Evolutionary conservation across 2,113 vertebrate genomes (phyloP), one percentile per base, ranked within the genome.

Genomic region (Aleadryas rufinucha): DNA sequence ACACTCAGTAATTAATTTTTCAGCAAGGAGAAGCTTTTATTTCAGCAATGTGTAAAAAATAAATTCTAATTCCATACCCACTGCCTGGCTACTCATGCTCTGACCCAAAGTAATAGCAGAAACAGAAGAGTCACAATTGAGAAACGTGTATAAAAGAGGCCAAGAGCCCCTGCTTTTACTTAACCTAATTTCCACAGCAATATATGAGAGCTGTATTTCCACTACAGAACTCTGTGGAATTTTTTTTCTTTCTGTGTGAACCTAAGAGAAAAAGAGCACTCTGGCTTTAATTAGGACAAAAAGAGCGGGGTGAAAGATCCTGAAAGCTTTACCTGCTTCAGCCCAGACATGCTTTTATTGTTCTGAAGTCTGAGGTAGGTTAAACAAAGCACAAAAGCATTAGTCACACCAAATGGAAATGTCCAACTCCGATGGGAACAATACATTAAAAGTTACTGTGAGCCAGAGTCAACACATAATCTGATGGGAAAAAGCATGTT

Each of bases 1-100:
- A 97, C 86, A 94, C 42, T 90, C 65, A 78, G 72, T 81, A 93
- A 98, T 98, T 97, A 97, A 98, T 96, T 98, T 97, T 97, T 97
- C 89, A 98, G 86, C 86, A 97, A 96, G 91, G 92, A 97, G 94
- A 95, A 95, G 41, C 78, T 97, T 97, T 95, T 96, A 97, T 93
- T 97, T 96, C 94, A 89, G 83, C 82, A 90, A 83, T 66, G 79
- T 89, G 89, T 95, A 96, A 75, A 97, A 96, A 92, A 84, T 61
- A 93, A 69, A 80, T 87, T 93, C 20, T 4, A 86, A 95, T 97
- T 95, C 72, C 31, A 64, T 70, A 86, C 63, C 41, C 56, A 69
- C 56, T 84, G 41, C 76, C 39, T 87, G 57, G 47, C 82, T 95
- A 92, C 44, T 78, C 78, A 27, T n/a, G 53, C 65, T 84, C 75